Evolutionary conservation across 1,140 invertebrate genomes (phyloP).

Genomic region (Fopius arisanus): DNA sequence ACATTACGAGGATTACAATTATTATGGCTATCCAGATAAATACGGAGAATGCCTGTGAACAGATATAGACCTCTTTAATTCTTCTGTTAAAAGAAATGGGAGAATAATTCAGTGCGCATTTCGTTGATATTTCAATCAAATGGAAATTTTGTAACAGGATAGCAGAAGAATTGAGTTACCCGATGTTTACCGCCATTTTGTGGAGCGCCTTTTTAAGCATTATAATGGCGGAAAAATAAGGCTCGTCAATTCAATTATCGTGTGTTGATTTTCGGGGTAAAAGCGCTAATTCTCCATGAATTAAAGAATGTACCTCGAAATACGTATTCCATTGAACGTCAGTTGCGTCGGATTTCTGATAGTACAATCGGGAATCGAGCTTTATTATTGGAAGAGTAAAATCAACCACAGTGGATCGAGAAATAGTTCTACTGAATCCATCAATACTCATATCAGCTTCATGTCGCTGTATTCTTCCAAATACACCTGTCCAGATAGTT

Average conservation of each 20-base stretch:
- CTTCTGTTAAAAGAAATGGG: too few species aligned
- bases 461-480: conserved; percentile 34
- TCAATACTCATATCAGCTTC: conserved; percentile 41
- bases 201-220: too few species aligned
- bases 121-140: not conserved
- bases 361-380: conserved; percentile 39
- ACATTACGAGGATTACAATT: conserved; percentile 28
- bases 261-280: too few species aligned
- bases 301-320: conserved; percentile 36
- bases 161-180: too few species aligned
- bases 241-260: too few species aligned
- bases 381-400: conserved; percentile 47
- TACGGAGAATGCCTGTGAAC: conserved; percentile 34
- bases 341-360: conserved; percentile 26
- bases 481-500: conserved; percentile 44
- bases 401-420: conserved; percentile 39
- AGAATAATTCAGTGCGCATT: not conserved
- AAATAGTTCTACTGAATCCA: conserved; percentile 44
- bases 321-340: conserved; percentile 45
- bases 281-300: not conserved
- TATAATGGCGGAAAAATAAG: too few species aligned
- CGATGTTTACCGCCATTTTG: too few species aligned
- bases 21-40: conserved; percentile 38
- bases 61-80: too few species aligned
- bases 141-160: too few species aligned